These are phyloP conservation scores for Okapia johnstoni DNA, from an alignment of 2,113 vertebrate species.

Conservation along the genomic window DNA sequence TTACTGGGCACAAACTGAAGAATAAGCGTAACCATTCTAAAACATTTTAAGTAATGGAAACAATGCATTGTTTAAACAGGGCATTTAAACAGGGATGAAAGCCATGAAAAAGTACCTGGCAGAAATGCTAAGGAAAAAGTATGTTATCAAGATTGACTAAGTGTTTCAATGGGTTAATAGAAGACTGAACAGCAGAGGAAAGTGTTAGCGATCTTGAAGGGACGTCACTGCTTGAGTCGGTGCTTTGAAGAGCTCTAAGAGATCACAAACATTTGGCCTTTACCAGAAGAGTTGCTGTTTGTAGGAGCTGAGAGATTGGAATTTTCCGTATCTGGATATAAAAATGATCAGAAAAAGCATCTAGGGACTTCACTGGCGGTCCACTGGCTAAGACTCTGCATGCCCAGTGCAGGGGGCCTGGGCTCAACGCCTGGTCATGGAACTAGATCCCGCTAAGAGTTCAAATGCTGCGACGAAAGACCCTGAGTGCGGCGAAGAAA, in stretches of 20 bases:
- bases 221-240: conserved; percentile 74
- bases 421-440: neutral
- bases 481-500: neutral
- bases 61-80: neutral
- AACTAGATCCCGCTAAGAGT: neutral
- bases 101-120: neutral
- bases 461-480: rapidly evolving
- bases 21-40: neutral
- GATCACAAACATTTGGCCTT: conserved; percentile 45
- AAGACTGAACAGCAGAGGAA: neutral
- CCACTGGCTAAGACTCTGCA: neutral
- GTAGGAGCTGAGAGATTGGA: neutral
- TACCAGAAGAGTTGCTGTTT: neutral
- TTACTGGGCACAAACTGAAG: neutral
- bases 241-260: conserved; percentile 83
- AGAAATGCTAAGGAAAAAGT: neutral
- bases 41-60: neutral
- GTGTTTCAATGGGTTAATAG: neutral
- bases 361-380: neutral
- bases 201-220: neutral
- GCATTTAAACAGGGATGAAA: neutral
- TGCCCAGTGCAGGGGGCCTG: neutral
- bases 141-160: neutral
- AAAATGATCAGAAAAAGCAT: neutral
- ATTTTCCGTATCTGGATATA: neutral